Conservation (phyloP, 2,113 vertebrate species). For the Motacilla alba region DNA sequence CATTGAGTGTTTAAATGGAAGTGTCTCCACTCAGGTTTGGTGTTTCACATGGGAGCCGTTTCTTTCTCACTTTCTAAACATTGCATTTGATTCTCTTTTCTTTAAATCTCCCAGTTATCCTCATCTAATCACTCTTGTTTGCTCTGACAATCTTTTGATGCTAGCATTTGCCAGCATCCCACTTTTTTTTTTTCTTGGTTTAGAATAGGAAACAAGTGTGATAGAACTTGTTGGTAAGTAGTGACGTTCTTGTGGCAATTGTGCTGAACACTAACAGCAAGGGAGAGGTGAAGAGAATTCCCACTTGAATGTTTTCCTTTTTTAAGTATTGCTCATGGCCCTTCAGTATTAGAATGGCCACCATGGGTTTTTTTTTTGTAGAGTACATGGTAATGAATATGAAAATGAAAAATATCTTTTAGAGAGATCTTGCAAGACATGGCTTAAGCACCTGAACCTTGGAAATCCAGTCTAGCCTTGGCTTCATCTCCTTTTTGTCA, state of each 20-base stretch:
- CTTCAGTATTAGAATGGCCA: not conserved
- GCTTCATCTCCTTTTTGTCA: not conserved
- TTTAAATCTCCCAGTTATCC: not conserved
- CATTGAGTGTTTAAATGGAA: rapidly evolving
- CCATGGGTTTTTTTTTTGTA: not conserved
- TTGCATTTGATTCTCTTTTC: not conserved
- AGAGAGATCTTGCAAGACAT: not conserved
- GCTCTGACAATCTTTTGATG: not conserved
- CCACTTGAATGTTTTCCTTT: not conserved
- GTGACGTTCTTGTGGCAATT: not conserved
- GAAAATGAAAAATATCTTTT: not conserved
- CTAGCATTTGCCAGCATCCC: not conserved
- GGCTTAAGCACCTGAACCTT: not conserved
- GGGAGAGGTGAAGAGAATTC: not conserved
- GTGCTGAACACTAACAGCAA: not conserved
- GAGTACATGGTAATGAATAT: not conserved
- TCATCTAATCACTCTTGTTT: not conserved
- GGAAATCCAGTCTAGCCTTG: not conserved
- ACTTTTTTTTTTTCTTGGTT: not conserved
- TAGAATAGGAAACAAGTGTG: not conserved
- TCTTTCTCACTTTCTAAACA: not conserved
- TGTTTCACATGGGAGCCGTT: not conserved
- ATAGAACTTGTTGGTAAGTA: conserved; percentile 1
- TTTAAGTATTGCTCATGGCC: not conserved
- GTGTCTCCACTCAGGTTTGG: not conserved